Percentiles rank a stretch among this genome's conserved stretches.
Conservation (phyloP, 2,113 vertebrate species). For the Perognathus longimembris region DNA sequence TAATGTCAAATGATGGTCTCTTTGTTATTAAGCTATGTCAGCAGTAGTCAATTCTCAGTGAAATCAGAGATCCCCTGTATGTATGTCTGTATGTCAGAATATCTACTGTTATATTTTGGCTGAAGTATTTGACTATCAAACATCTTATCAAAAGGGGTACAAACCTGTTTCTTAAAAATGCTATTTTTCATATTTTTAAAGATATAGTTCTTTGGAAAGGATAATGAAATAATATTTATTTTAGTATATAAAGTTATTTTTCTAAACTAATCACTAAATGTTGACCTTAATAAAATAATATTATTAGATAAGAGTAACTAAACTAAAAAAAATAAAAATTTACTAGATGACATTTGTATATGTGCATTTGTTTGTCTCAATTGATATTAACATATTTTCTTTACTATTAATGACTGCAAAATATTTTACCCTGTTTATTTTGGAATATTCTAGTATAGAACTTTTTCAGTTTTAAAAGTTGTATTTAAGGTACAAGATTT, state of each 20-base stretch:
- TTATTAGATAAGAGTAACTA: background rate
- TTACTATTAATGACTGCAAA: background rate
- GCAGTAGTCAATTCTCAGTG: background rate
- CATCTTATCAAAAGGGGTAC: background rate
- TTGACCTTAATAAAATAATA: background rate
- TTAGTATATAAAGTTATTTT: background rate
- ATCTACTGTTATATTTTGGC: background rate
- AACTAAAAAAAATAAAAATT: constrained; percentile 9
- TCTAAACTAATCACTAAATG: constrained; percentile 5
- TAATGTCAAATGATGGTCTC: background rate
- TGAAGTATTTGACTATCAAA: background rate
- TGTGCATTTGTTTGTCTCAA: background rate
- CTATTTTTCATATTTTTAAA: background rate
- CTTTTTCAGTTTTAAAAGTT: constrained; percentile 14
- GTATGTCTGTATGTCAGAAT: background rate
- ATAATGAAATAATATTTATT: background rate
- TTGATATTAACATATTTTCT: constrained; percentile 2
- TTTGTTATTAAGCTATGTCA: background rate
- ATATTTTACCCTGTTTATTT: constrained; percentile 20
- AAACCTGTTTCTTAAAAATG: background rate
- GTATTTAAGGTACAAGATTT: background rate
- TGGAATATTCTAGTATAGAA: background rate
- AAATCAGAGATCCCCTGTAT: background rate
- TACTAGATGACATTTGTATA: background rate
- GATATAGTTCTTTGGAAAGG: background rate